Base-by-base conservation (phyloP, 2,888 invertebrate species). In the Ommatoiulus sabulosus region DNA sequence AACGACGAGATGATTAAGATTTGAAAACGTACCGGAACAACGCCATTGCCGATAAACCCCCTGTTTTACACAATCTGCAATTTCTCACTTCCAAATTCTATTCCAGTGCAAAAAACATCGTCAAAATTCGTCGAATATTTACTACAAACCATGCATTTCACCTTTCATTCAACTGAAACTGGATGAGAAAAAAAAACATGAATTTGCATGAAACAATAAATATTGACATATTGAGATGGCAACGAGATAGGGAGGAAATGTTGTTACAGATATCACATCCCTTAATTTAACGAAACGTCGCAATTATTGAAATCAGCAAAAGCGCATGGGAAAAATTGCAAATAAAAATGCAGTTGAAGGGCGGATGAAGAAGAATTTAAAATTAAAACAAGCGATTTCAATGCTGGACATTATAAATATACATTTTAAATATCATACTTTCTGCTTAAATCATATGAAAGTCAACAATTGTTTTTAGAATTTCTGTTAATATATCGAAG, bases 1-100 rank as follows among this genome's bases (percentile, higher is more conserved):
- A 85, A 85, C 85, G 46, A 44, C 85, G n/a, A 85, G 85, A 85
- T 85, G 85, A 85, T 72, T 72, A 72, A 72, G 72, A 72, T 72
- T 72, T 24, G 20, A 72, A 72, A 72, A 72, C 72, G n/a, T 72
- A 72, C 72, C 72, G 72, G 20, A 72, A 72, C 72, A 72, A 72
- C 72, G 72, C 72, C 72, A 72, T 72, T 72, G 20, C 72, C 72
- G 24, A 72, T 72, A 24, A 24, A 72, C 63, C 24, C 24, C 24
- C n/a, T 72, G n/a, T 72, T 72, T 72, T 72, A 24, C 24, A 72
- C 72, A n/a, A 24, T n/a, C 24, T 24, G 72, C 72, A 24, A 72
- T 72, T 72, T 72, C 20, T 72, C 24, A 20, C 3, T 72, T 0
- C 24, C 72, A 7, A 7, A 24, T 72, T 72, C 24, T 0, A 24